Conservation (phyloP, 2,797 vertebrate genomes). For the Ibycter americanus region DNA sequence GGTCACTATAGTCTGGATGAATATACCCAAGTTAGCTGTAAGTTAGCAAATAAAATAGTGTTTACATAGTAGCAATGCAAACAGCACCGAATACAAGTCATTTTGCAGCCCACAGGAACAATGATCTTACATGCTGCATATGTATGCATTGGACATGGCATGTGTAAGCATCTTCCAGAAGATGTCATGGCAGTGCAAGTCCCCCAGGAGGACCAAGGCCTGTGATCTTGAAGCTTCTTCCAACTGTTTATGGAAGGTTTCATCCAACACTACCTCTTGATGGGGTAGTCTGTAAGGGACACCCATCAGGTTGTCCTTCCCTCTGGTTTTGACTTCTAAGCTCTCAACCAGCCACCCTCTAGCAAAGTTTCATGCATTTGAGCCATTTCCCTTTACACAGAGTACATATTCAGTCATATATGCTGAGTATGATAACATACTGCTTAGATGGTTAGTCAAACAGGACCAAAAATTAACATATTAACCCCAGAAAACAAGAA, state of each 20-base stretch:
- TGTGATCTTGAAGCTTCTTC: neutral
- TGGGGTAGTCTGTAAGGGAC: too few relatives aligned
- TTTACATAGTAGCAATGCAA: neutral
- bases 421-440: neutral
- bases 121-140: neutral
- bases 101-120: neutral
- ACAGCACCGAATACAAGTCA: neutral
- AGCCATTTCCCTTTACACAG: neutral
- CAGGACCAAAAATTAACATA: neutral
- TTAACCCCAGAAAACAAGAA: neutral
- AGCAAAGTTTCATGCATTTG: neutral
- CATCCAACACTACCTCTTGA: neutral
- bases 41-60: neutral
- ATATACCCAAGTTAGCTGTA: neutral
- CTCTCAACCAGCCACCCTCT: neutral
- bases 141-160: neutral
- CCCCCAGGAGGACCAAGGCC: neutral
- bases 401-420: neutral
- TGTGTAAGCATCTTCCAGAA: neutral
- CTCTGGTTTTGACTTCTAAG: neutral
- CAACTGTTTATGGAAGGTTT: neutral
- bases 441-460: neutral
- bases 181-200: neutral
- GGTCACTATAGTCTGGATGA: neutral
- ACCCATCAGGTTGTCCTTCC: too few relatives aligned